Evolutionary conservation across 2,888 invertebrate genomes (phyloP), one percentile per base, ranked within the genome.

Genomic region (Erannis defoliaria): DNA sequence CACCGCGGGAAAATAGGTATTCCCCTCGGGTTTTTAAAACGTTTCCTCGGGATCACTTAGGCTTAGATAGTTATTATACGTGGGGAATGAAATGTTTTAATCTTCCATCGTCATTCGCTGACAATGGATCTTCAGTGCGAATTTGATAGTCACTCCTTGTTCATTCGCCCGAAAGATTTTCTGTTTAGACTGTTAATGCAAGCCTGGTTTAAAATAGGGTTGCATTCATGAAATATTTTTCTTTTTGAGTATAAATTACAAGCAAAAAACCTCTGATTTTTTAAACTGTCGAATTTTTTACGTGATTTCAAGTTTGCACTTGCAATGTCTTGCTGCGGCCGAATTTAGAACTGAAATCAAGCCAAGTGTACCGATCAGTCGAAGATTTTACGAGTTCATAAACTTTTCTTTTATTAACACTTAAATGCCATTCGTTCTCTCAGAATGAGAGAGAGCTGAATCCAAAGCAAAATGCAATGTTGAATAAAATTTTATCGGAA

Each of bases 21-120:
- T 84, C 91, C 92, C 93, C 90, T 89, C 84, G 79, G 75, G 78
- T 88, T 88, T 88, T 86, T 83, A 80, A 85, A 86, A 84, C 80
- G 80, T 82, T 86, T 80, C 77, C 82, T 81, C 80, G 80, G 74
- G 82, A 90, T 89, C 93, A 92, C 93, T 93, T 92, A 92, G 89
- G 81, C 89, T 86, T 88, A 87, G 92, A 93, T 93, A 93, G 93
- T 93, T 91, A 90, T 90, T 90, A 88, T 86, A 77, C 80, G 76
- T 69, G 73, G 79, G 76, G 77, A 83, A 84, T 78, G 84, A 88
- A 90, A 90, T 86, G 88, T 90, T 90, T 90, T 93, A 93, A 93
- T 90, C 87, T 85, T 85, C 86, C 93, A 81, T 74, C 89, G 93
- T 93, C 93, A 93, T 90, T 87, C 84, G 73, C 77, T 76, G 78